Conservation (phyloP, 2,113 vertebrate species). For the Takifugu flavidus region DNA sequence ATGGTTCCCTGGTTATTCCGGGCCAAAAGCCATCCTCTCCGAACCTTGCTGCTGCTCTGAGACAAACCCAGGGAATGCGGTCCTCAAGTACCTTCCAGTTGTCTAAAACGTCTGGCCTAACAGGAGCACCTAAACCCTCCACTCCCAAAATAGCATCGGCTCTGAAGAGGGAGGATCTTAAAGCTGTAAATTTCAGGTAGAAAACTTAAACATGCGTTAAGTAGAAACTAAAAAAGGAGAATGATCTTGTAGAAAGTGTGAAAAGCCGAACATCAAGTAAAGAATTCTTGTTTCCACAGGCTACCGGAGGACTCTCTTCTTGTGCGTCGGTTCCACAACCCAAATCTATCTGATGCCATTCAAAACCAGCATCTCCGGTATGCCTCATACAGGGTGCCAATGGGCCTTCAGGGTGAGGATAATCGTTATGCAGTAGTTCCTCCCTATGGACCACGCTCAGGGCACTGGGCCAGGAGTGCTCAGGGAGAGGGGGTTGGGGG, state of each 20-base stretch:
- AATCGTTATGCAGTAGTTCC: slow-evolving; percentile 83
- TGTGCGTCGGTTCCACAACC: slow-evolving; percentile 63
- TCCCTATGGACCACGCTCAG: slow-evolving; percentile 80
- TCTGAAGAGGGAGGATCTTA: slow-evolving; percentile 49
- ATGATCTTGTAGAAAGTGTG: neutral
- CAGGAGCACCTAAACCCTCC: slow-evolving; percentile 54
- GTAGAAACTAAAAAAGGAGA: slow-evolving; percentile 4
- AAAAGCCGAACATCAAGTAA: neutral
- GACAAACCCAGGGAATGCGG: slow-evolving; percentile 53
- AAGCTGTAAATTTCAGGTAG: slow-evolving; percentile 43
- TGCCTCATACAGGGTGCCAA: slow-evolving; percentile 68
- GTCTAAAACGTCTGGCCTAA: slow-evolving; percentile 50
- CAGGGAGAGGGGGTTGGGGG: slow-evolving; percentile 62
- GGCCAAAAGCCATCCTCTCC: slow-evolving; percentile 56
- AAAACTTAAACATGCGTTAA: neutral
- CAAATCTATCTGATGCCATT: slow-evolving; percentile 61
- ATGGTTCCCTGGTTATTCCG: slow-evolving; percentile 59
- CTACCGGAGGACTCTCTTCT: slow-evolving; percentile 65
- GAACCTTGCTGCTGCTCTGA: slow-evolving; percentile 54
- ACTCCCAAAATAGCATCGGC: slow-evolving; percentile 56
- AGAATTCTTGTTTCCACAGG: slow-evolving; percentile 22
- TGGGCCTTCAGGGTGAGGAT: slow-evolving; percentile 60
- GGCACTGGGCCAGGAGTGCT: slow-evolving; percentile 75
- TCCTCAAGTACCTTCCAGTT: slow-evolving; percentile 47
- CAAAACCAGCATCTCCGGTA: slow-evolving; percentile 73